Evolutionary conservation across 2,888 invertebrate genomes (phyloP).

Genomic region (Mesopsocus fuscifrons): DNA sequence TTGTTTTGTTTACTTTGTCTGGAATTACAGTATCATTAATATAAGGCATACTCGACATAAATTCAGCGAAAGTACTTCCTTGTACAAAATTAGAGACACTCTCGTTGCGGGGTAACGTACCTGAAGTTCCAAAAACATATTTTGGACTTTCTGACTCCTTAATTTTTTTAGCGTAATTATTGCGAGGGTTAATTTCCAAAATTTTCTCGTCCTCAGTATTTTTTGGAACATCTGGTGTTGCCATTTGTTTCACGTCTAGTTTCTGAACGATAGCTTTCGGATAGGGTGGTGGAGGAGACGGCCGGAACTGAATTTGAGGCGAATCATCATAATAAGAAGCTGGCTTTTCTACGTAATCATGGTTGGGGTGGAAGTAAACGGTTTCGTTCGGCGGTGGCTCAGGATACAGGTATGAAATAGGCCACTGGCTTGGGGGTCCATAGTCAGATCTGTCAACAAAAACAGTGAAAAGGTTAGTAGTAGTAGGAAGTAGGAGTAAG

Average conservation of each 20-base stretch:
- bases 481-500: too few relatives aligned
- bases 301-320: background rate
- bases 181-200: background rate
- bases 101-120: background rate
- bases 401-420: constrained; percentile 63
- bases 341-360: background rate
- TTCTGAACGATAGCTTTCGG: constrained; percentile 4
- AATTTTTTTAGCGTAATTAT: constrained; percentile 7
- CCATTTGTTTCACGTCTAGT: constrained; percentile 5
- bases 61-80: background rate
- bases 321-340: background rate
- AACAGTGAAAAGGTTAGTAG: too few relatives aligned
- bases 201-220: background rate
- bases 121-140: background rate
- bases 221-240: background rate
- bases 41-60: background rate
- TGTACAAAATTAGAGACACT: background rate
- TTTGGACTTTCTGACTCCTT: background rate
- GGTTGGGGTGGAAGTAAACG: constrained; percentile 18
- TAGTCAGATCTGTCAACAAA: constrained; percentile 19
- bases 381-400: constrained; percentile 59
- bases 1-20: background rate
- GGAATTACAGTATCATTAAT: background rate
- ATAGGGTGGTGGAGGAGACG: background rate
- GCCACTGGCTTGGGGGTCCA: constrained; percentile 37